These are phyloP conservation scores for Enteromius anoplus DNA, from an alignment of 2,797 vertebrate species.

Conservation along the genomic window DNA sequence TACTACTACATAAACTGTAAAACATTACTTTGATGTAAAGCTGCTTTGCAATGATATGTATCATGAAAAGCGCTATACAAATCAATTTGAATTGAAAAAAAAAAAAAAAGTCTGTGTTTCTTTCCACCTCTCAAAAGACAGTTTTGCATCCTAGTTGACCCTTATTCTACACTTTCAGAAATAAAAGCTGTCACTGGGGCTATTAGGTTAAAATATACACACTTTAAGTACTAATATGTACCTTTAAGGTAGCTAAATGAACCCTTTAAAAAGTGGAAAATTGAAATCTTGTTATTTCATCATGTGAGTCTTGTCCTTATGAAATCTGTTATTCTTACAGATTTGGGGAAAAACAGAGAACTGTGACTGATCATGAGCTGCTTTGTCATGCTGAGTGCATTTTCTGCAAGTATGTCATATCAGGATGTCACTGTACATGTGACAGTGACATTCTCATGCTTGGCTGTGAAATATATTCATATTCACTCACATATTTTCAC, in stretches of 20 bases:
- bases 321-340: background rate
- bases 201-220: no score
- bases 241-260: no score
- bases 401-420: background rate
- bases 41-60: no score
- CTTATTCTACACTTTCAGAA: no score
- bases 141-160: background rate
- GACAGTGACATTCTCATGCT: background rate
- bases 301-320: background rate
- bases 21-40: no score
- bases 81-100: no score
- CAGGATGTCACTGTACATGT: background rate
- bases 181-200: no score
- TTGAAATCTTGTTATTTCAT: background rate
- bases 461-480: background rate
- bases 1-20: no score
- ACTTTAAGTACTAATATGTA: no score
- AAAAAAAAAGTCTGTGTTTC: background rate
- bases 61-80: no score
- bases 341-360: background rate
- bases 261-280: background rate
- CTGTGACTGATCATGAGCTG: background rate
- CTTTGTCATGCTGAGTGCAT: background rate
- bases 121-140: background rate
- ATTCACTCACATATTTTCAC: background rate